Conservation (phyloP, 2,113 vertebrate genomes). For the Brachyhypopomus gauderio region DNA sequence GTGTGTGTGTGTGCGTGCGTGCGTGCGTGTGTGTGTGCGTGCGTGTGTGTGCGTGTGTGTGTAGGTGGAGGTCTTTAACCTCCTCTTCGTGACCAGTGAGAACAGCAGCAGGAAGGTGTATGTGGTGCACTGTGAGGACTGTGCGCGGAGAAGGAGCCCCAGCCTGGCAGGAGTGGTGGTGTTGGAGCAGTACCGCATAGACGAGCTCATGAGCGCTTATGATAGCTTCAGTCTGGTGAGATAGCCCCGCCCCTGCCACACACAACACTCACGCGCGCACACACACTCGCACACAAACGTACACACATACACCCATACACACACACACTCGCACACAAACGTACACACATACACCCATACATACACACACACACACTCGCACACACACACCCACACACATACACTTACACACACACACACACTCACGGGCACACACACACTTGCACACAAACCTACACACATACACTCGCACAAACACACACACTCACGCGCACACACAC, state of each 20-base stretch:
- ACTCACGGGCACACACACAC: too few relatives aligned
- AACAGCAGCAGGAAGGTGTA: slow-evolving; percentile 85
- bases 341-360: too few relatives aligned
- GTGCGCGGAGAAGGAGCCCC: slow-evolving; percentile 77
- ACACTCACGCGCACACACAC: too few relatives aligned
- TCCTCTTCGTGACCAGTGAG: slow-evolving; percentile 91
- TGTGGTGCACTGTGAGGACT: slow-evolving; percentile 91
- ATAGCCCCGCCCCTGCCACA: slow-evolving; percentile 24
- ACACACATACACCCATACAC: not conserved
- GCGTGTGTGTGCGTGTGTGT: slow-evolving; percentile 34
- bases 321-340: too few relatives aligned
- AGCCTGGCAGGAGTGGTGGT: slow-evolving; percentile 82
- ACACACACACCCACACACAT: slow-evolving; percentile 27
- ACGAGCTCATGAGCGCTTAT: slow-evolving; percentile 86
- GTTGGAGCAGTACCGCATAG: slow-evolving; percentile 87
- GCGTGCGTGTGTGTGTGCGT: not conserved
- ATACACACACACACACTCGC: not conserved
- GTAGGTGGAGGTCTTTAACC: slow-evolving; percentile 89
- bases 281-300: not conserved
- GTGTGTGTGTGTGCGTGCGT: too few relatives aligned
- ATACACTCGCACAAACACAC: not conserved
- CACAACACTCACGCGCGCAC: slow-evolving; percentile 26
- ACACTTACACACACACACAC: not conserved
- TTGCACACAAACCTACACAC: slow-evolving; percentile 16
- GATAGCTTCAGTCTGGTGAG: slow-evolving; percentile 87